A percentile compares a stretch with the other conserved stretches of the same genome.
These are phyloP conservation scores for Enteromius anoplus DNA, from an alignment of 2,797 vertebrate genomes.

Conservation along the genomic window DNA sequence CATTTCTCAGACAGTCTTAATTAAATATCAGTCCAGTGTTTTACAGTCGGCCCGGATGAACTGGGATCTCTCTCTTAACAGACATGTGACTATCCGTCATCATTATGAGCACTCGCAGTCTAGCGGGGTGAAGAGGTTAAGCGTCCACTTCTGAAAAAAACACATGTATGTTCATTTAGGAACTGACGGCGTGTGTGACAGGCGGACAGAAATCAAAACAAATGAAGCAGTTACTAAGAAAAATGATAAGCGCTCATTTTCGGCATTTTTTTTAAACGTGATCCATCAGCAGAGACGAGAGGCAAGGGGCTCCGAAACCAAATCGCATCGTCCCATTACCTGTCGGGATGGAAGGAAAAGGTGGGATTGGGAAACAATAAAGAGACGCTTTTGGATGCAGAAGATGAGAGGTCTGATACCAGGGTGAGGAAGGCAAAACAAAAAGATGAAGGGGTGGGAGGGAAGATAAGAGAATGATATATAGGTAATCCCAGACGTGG, in stretches of 20 bases:
- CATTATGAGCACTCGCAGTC: conserved; percentile 76
- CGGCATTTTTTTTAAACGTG: conserved; percentile 12
- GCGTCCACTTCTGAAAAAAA: conserved; percentile 70
- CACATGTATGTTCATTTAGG: conserved; percentile 66
- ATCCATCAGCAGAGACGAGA: conserved; percentile 51
- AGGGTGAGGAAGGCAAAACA: conserved; percentile 58
- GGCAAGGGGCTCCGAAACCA: conserved; percentile 47
- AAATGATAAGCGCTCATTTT: conserved; percentile 77
- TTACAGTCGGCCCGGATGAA: conserved; percentile 41
- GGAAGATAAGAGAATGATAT: conserved; percentile 67
- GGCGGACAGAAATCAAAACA: conserved; percentile 79
- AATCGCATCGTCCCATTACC: conserved; percentile 25
- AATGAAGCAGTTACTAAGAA: conserved; percentile 82
- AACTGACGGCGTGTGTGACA: conserved; percentile 72
- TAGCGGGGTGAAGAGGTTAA: conserved; percentile 78
- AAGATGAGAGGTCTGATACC: conserved; percentile 59
- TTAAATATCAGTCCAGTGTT: conserved; percentile 34
- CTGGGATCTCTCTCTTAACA: conserved; percentile 65
- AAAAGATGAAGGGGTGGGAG: conserved; percentile 58
- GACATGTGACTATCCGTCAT: conserved; percentile 79
- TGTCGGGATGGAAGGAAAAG: conserved; percentile 9
- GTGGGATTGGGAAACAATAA: conserved; percentile 4
- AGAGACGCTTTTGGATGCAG: conserved; percentile 36
- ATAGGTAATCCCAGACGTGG: conserved; percentile 43
- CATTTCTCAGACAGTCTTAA: conserved; percentile 53